phyloP scores from a whole-genome alignment of 92 coral and sea anemone species.

The Scolanthus callimorphus region DNA sequence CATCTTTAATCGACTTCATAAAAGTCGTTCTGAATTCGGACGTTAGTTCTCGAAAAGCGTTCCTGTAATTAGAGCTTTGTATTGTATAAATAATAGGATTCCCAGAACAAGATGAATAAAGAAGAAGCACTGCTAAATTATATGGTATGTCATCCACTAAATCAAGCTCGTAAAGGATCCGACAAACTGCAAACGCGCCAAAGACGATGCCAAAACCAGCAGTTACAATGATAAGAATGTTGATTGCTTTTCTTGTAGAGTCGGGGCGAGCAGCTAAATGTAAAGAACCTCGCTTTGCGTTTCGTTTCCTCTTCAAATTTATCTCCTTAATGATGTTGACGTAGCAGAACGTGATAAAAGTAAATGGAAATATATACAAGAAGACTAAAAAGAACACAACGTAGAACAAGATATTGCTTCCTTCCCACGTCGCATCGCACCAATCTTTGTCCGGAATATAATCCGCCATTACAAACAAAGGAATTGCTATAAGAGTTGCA shows the following conservation, averaged over 20 bases:
- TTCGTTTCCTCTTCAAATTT: slow-evolving; percentile 5
- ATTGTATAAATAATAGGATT: slow-evolving; percentile 45
- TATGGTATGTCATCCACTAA: slow-evolving; percentile 1
- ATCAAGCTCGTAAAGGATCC: slow-evolving; percentile 9
- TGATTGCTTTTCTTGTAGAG: slow-evolving; percentile 28
- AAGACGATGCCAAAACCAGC: slow-evolving; percentile 20
- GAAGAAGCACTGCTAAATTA: slow-evolving; percentile 25
- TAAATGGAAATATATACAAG: slow-evolving; percentile 29
- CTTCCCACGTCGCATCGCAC: slow-evolving; percentile 10
- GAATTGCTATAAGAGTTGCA: slow-evolving; percentile 10
- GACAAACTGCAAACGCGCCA: slow-evolving; percentile 40
- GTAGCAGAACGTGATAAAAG: slow-evolving; percentile 35
- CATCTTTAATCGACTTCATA: too few relatives aligned
- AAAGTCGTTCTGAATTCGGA: slow-evolving; percentile 21
- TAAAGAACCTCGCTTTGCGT: background rate
- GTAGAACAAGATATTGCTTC: slow-evolving; percentile 7
- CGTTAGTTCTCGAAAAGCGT: slow-evolving; percentile 32
- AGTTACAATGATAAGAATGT: slow-evolving; percentile 23
- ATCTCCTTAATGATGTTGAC: slow-evolving; percentile 33
- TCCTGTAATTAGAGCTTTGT: slow-evolving; percentile 47
- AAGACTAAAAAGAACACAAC: slow-evolving; percentile 9
- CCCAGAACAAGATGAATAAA: slow-evolving; percentile 35
- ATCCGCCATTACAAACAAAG: slow-evolving; percentile 28
- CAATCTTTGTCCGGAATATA: background rate
- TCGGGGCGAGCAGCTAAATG: slow-evolving; percentile 5